A percentile compares a stretch with the other conserved stretches of the same genome.
phyloP scores from a whole-genome alignment of 1,140 invertebrate species.

The Phortica variegata region DNA sequence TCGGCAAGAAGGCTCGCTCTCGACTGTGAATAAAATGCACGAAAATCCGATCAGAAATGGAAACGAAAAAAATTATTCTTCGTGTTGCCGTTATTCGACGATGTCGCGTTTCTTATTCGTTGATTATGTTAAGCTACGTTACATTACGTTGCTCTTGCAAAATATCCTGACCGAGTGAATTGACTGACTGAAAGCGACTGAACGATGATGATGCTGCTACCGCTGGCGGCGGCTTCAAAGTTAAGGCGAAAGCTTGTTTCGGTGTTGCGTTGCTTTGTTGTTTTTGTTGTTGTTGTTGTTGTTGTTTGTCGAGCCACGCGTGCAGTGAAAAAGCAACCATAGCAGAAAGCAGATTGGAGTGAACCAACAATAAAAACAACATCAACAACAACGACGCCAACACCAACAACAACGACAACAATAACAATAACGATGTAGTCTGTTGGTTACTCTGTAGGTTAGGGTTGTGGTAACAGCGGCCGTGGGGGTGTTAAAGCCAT shows the following conservation, averaged over 20 bases:
- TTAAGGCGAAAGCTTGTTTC: neutral
- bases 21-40: slow-evolving; percentile 25
- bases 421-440: slow-evolving; percentile 45
- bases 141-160: slow-evolving; percentile 37
- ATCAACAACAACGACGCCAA: slow-evolving; percentile 28
- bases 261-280: too few relatives aligned
- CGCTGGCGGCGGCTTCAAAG: slow-evolving; percentile 16
- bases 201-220: slow-evolving; percentile 21
- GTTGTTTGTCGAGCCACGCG: slow-evolving; percentile 7
- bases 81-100: slow-evolving; percentile 14
- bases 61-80: slow-evolving; percentile 28
- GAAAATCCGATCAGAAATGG: slow-evolving; percentile 22
- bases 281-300: neutral
- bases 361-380: slow-evolving; percentile 54
- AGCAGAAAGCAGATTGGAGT: slow-evolving; percentile 54
- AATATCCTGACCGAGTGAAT: slow-evolving; percentile 46
- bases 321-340: slow-evolving; percentile 53
- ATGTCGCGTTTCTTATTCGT: slow-evolving; percentile 36
- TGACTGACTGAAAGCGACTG: slow-evolving; percentile 17
- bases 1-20: neutral
- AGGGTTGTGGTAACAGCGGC: slow-evolving; percentile 54
- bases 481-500: slow-evolving; percentile 28
- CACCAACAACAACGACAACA: too few relatives aligned
- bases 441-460: slow-evolving; percentile 48
- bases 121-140: slow-evolving; percentile 8